Evolutionary conservation across 2,888 invertebrate species (phyloP).

Genomic region (Latrodectus hesperus): DNA sequence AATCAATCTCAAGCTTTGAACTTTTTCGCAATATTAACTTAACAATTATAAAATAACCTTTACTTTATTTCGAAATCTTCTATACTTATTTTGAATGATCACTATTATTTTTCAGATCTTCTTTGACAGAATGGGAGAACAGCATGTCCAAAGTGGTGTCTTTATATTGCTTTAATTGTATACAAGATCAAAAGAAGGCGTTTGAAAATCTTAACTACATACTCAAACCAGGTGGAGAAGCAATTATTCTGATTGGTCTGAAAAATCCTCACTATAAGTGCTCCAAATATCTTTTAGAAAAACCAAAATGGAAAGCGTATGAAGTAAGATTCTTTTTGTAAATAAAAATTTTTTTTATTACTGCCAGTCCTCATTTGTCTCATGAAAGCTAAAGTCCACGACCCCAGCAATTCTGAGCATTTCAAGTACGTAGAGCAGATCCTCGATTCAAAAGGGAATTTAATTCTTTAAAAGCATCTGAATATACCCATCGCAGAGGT

Average conservation of each 20-base stretch:
- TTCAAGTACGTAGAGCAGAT: no score
- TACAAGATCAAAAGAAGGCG: neutral
- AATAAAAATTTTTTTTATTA: neutral
- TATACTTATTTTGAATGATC: no score
- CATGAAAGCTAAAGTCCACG: no score
- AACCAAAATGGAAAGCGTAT: neutral
- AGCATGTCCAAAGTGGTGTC: conserved; percentile 19
- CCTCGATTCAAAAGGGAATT: no score
- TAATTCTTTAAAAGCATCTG: no score
- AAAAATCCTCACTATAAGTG: neutral
- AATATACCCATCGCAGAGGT: no score
- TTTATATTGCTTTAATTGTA: conserved; percentile 28
- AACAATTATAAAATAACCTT: no score
- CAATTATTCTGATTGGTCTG: neutral
- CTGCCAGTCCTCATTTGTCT: no score
- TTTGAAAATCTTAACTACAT: conserved; percentile 1
- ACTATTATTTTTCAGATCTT: conserved; percentile 8
- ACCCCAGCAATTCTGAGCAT: no score
- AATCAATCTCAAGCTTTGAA: no score
- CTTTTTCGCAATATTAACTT: no score
- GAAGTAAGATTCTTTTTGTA: neutral
- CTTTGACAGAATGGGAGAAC: neutral
- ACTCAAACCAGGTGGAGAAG: conserved; percentile 21
- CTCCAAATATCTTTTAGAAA: neutral
- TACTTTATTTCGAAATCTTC: no score